Base-by-base conservation (phyloP, 2,113 vertebrate species). In the Tyrannus savana region DNA sequence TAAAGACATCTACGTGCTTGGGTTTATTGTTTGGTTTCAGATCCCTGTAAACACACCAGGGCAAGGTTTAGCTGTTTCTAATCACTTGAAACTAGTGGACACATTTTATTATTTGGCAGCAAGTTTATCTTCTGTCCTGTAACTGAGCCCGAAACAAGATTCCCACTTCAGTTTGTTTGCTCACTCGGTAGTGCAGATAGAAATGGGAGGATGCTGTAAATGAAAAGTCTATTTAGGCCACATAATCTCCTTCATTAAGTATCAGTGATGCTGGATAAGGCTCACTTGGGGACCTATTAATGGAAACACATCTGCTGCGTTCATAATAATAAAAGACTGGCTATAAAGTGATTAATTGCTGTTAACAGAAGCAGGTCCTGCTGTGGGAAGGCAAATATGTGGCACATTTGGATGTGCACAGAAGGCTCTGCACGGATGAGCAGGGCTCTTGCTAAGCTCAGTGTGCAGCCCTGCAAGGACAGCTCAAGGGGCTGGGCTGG, bases 201-300 rank as follows among this genome's bases (percentile, higher is more conserved):
- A 66, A 79, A 90, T 0, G 60, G 86, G 90, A 94, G 91, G 78
- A 84, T 39, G 80, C 71, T 71, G 86, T 73, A 95, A 84, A 95
- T 23, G 74, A 92, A 95, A 93, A 89, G 73, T 87, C 89, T 93
- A 84, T 91, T 94, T 85, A 82, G 95, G 79, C 79, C 72, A 83
- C 77, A 78, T 93, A 95, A 96, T 95, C 92, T 93, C 79, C 90
- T 95, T 94, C 92, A 90, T 95, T 93, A 94, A 94, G 67, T 92
- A 81, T 83, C 86, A 75, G 67, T 15, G 77, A 64, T 72, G 77
- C 84, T 94, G 90, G 83, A 78, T 79, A 87, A 96, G 67, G 74
- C 82, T 96, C 95, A 94, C 94, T 95, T 46, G 33, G 84, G 93
- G 82, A 72, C 86, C 78, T 96, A 83, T 94, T 93, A 96, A 93